phyloP scores from a whole-genome alignment of 1,140 invertebrate species.

The Drosophila saltans region DNA sequence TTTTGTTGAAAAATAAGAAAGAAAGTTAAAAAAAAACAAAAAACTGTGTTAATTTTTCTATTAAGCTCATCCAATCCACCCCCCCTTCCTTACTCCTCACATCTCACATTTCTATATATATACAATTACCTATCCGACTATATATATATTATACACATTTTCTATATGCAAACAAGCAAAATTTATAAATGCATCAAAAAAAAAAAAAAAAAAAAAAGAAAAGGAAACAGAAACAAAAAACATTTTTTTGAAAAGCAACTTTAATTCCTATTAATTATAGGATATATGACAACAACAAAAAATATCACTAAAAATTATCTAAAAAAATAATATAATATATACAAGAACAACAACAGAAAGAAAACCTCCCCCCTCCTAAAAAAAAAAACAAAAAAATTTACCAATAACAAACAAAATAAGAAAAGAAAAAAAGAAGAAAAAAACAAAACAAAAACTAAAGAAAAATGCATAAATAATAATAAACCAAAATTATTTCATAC shows the following conservation, averaged over 20 bases:
- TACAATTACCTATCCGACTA: slow-evolving; percentile 64
- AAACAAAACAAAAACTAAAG: slow-evolving; percentile 39
- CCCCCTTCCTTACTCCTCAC: not conserved
- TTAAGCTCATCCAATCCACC: not conserved
- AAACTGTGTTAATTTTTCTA: slow-evolving; percentile 12
- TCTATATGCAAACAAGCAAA: slow-evolving; percentile 41
- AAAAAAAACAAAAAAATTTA: slow-evolving; percentile 48
- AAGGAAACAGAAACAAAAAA: not conserved
- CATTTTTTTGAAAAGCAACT: slow-evolving; percentile 78
- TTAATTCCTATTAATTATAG: slow-evolving; percentile 82
- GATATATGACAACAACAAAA: slow-evolving; percentile 31
- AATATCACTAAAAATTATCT: slow-evolving; percentile 77
- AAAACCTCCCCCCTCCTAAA: no score
- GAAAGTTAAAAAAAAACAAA: not conserved
- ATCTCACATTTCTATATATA: slow-evolving; percentile 25
- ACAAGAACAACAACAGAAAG: slow-evolving; percentile 2
- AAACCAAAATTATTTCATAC: slow-evolving; percentile 70
- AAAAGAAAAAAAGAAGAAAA: slow-evolving; percentile 51
- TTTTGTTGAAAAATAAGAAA: slow-evolving; percentile 18
- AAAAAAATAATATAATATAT: slow-evolving; percentile 12
- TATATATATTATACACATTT: slow-evolving; percentile 47
- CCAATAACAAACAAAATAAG: slow-evolving; percentile 54
- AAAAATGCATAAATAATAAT: slow-evolving; percentile 66
- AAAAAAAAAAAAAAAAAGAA: not conserved
- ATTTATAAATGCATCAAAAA: slow-evolving; percentile 39